phyloP scores from a whole-genome alignment of 2,113 vertebrate species.

The Willisornis vidua region DNA sequence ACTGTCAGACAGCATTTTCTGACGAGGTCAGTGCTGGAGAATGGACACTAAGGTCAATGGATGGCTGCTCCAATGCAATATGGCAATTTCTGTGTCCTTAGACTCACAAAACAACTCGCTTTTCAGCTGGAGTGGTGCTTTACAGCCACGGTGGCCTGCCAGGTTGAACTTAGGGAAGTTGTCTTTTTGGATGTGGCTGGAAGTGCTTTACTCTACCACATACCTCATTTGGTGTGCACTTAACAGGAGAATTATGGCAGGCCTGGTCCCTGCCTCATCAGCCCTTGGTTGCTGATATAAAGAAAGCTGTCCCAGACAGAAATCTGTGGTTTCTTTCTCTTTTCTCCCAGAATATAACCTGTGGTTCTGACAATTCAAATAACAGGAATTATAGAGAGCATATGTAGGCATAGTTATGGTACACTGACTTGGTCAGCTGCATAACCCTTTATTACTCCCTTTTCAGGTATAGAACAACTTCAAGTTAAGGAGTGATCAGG shows the following conservation, averaged over 20 bases:
- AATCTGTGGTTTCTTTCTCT: not conserved
- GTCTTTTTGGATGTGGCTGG: not conserved
- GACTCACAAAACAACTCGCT: not conserved
- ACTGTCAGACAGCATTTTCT: conserved; percentile 16
- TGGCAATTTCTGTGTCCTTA: conserved; percentile 12
- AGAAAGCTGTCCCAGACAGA: not conserved
- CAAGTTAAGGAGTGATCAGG: not conserved
- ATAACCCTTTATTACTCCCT: not conserved
- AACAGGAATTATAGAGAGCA: not conserved
- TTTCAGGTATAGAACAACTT: not conserved
- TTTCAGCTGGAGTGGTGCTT: not conserved
- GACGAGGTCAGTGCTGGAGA: not conserved
- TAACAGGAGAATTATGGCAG: not conserved
- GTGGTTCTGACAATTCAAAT: not conserved
- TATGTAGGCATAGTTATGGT: not conserved
- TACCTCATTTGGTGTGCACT: not conserved
- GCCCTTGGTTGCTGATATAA: not conserved
- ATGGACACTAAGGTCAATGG: conserved; percentile 2
- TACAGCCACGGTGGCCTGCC: not conserved
- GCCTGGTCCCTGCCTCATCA: not conserved
- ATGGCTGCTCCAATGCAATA: not conserved
- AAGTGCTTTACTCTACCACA: not conserved
- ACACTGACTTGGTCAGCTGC: not conserved
- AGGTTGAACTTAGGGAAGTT: not conserved
- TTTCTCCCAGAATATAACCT: not conserved